Evolutionary conservation across 1,140 invertebrate species (phyloP), one percentile per base, ranked within the genome.

Genomic region (Tenebrio molitor): DNA sequence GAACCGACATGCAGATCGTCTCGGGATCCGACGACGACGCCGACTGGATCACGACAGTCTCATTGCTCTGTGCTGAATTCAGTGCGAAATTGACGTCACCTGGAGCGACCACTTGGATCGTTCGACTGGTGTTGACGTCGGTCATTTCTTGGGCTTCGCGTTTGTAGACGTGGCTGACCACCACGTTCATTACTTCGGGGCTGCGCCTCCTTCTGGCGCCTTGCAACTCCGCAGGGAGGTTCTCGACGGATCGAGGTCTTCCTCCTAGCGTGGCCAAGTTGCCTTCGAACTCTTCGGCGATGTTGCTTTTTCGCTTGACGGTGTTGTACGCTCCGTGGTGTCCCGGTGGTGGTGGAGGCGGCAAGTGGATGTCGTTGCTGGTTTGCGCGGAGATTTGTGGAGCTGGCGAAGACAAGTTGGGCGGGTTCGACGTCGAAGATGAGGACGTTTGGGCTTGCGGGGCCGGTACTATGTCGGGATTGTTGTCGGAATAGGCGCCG

Each of bases 81-180:
- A 97, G 84, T 0, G 92, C 94, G 81, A 97, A 97, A 79, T 96
- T 96, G 0, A 97, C 95, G 81, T 97, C 95, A 39, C 95, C 95
- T 0, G 95, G 95, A 4, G 95, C 93, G 0, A 97, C 95, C 0
- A 97, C 95, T 83, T 96, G 95, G 77, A 97, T 96, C 23, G 90
- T 92, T 77, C 95, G 87, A 79, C 93, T 94, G 15, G 95, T 97
- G 79, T 95, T 94, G 0, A 97, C 94, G 80, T 97, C 95, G 12
- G 94, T 96, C 94, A 96, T 96, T 83, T 95, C 93, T 84, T 95
- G 93, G 46, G 94, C 90, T 73, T 93, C 92, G 64, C 93, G 87
- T 79, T 94, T 95, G 86, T 95, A 94, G 53, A 95, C 91, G 76
- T 92, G 88, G 25, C 88, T 88, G 1, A 90, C 86, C 14, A 91